Evolutionary conservation across 2,113 vertebrate genomes (phyloP).

Genomic region (Geococcyx californianus): DNA sequence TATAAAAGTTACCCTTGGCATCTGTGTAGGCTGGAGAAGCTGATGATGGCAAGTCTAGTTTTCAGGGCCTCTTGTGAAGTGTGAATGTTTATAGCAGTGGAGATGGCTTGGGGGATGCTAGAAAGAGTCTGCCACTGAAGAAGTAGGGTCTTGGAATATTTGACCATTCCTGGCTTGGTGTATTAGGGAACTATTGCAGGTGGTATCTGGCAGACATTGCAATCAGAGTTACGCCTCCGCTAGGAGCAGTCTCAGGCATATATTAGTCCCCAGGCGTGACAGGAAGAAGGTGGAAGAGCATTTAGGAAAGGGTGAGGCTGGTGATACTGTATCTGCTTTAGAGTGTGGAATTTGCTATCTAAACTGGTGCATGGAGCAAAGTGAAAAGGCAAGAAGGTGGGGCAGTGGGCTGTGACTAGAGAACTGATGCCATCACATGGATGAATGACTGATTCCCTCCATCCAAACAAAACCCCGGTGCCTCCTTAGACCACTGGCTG

Average conservation of each 20-base stretch:
- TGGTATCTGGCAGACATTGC: background rate
- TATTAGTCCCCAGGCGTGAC: background rate
- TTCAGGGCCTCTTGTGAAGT: background rate
- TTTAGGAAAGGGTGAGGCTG: background rate
- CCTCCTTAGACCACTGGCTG: background rate
- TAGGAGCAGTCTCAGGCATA: background rate
- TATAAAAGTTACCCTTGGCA: background rate
- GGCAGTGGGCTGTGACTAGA: background rate
- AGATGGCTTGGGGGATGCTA: background rate
- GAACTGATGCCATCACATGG: background rate
- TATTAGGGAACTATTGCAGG: background rate
- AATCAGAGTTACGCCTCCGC: background rate
- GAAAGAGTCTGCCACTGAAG: background rate
- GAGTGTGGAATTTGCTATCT: background rate
- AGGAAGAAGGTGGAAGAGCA: background rate
- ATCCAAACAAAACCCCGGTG: background rate
- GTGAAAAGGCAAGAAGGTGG: background rate
- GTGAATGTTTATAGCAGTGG: background rate
- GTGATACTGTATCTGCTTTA: background rate
- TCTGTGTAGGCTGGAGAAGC: background rate
- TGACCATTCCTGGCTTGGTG: background rate
- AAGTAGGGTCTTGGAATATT: background rate
- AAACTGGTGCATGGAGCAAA: background rate
- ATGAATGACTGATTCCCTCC: background rate
- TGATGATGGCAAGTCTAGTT: background rate